Evolutionary conservation across 2,888 invertebrate species (phyloP), one percentile per base, ranked within the genome.

Genomic region (Calliphora vomitoria): DNA sequence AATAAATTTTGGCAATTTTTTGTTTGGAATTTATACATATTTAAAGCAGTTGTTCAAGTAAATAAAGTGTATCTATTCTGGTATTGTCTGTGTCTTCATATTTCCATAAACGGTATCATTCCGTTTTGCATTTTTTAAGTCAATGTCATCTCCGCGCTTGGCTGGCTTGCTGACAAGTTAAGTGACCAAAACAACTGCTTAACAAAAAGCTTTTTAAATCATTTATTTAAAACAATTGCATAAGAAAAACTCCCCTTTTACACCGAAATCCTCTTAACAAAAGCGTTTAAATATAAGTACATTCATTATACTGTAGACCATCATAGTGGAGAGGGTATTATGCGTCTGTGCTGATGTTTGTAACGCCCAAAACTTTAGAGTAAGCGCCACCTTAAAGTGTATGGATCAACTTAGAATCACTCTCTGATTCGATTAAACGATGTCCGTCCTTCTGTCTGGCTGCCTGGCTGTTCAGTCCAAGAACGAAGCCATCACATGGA

Each of bases 131-230:
- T 58, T 69, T n/a, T 15, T 83, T 55, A 64, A 75, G 84, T 68
- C 55, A 25, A 60, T 86, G 89, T 81, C 88, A 87, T 82, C 72
- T 84, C 85, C 82, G 53, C 44, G 85, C 83, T 80, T 88, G 88
- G 88, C 72, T 87, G 87, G 38, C 25, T 79, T 58, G 60, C 69
- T 89, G 88, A 88, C 62, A 64, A 82, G 82, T 79, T 82, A 89
- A 89, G 79, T 89, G 88, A 76, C 64, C 68, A 69, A 8, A 38
- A 38, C n/a, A 31, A 15, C 44, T 20, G 15, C 58, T 47, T 55
- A 25, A 18, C 18, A 81, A 66, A 66, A 31, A 66, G 41, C 44
- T 74, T 55, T 62, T 4, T 35, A 58, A 64, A 66, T 58, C 38
- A 72, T 62, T 38, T 41, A 71, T n/a, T 38, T 38, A 25, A 58